Evolutionary conservation across 2,888 invertebrate species (phyloP), one percentile per base, ranked within the genome.

Genomic region (Vanessa cardui): DNA sequence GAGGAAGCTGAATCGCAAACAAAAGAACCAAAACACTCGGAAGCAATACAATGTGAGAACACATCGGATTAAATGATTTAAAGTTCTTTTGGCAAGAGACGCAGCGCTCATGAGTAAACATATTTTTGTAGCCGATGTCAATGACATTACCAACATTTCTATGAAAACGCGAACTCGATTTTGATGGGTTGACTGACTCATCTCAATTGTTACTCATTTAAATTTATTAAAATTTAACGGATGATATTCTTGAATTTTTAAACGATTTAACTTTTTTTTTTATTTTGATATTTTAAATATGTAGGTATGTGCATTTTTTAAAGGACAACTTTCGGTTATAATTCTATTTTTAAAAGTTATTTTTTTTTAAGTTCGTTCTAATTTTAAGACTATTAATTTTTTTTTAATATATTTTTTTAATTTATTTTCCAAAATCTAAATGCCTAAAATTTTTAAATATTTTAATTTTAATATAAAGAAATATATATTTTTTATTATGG

Each of bases 81-180:
- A 65, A 74, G 70, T 71, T 66, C 66, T 85, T 86, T 89, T 89
- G 89, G 90, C 89, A 87, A 82, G 77, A 71, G 76, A 61, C 77
- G 70, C 70, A 47, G 65, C 74, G 74, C 73, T 74, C 80, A 82
- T 89, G 88, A 88, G 83, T 87, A 86, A 88, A 89, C 88, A 87
- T 74, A 73, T 83, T 83, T 86, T 83, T 73, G 75, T 74, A 68
- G 73, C 72, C 74, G 78, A 79, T 84, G 90, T 90, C 90, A 89
- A 82, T 88, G 90, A 90, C 89, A 86, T 79, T 75, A 71, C 78
- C 81, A 82, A 82, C 77, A 77, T 72, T 82, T 81, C 77, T 77
- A 77, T 77, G 80, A 79, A 83, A 73, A 72, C 66, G 60, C 69
- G 66, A 66, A 72, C 66, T 63, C 68, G 72, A 65, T 64, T 70